Evolutionary conservation across 2,888 invertebrate species (phyloP).

Genomic region (Pristionchus fissidentatus): DNA sequence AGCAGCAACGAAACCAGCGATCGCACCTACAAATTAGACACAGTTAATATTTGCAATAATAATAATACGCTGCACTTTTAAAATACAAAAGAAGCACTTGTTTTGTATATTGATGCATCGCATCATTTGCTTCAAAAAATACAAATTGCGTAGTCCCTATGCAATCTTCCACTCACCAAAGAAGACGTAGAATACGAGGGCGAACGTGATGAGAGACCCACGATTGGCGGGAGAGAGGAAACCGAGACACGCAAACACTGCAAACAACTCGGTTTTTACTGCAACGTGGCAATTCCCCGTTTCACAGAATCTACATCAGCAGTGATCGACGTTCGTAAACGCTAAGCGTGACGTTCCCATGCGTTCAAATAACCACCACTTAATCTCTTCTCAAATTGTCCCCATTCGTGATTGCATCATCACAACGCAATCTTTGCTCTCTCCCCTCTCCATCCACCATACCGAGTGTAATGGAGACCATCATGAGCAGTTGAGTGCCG

Average conservation of each 20-base stretch:
- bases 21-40: conserved; percentile 79
- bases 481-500: conserved; percentile 94
- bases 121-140: not conserved
- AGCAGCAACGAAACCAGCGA: conserved; percentile 96
- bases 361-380: too few species aligned
- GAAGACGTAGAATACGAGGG: conserved; percentile 95
- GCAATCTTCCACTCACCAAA: conserved; percentile 82
- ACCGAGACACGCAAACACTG: conserved; percentile 97
- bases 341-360: too few species aligned
- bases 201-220: conserved; percentile 97
- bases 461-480: conserved; percentile 92
- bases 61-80: not conserved
- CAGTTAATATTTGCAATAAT: not conserved
- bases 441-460: not conserved
- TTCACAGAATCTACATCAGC: not conserved
- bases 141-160: not conserved
- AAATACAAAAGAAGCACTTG: not conserved
- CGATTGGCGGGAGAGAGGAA: conserved; percentile 98
- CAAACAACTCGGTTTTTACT: conserved; percentile 56
- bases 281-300: not conserved
- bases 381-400: too few species aligned
- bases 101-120: not conserved
- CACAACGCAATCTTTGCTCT: too few species aligned
- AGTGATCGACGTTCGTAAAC: not conserved
- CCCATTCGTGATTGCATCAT: not conserved